These are phyloP conservation scores for Suricata suricatta DNA, from an alignment of 2,113 vertebrate species.

Conservation along the genomic window DNA sequence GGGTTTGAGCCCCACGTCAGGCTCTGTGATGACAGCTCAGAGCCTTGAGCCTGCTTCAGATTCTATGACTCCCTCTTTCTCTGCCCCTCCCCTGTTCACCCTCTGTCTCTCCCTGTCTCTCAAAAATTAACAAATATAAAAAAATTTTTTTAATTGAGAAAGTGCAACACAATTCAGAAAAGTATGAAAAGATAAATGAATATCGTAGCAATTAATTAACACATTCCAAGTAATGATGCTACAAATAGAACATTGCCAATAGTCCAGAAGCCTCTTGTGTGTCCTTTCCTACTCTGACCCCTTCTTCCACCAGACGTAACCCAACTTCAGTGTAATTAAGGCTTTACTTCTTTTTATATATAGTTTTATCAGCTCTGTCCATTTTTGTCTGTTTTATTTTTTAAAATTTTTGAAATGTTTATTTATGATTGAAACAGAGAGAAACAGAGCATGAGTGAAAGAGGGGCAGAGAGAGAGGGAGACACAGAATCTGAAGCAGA, in stretches of 20 bases:
- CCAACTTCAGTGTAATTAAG: background rate
- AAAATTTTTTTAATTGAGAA: background rate
- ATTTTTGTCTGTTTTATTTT: background rate
- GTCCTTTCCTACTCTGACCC: background rate
- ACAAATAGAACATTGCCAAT: background rate
- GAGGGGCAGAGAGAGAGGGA: too few species aligned
- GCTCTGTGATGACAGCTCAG: too few species aligned
- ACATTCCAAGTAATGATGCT: background rate
- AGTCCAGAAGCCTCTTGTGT: background rate
- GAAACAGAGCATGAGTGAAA: too few species aligned
- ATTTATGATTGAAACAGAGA: too few species aligned
- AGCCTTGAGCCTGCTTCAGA: too few species aligned
- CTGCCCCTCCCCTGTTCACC: too few species aligned
- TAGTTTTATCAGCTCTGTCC: background rate
- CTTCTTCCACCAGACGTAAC: background rate
- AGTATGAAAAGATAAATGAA: background rate
- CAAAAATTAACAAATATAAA: too few species aligned
- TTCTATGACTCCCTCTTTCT: too few species aligned
- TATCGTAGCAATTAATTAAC: background rate
- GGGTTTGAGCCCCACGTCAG: too few species aligned
- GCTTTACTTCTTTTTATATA: background rate
- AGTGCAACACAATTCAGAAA: background rate
- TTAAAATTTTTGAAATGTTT: too few species aligned
- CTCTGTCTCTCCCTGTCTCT: too few species aligned
- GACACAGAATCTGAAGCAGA: too few species aligned